A percentile compares a stretch with the other conserved stretches of the same genome.
Conservation (phyloP, 1,140 invertebrate genomes). For the Ostrea edulis region DNA sequence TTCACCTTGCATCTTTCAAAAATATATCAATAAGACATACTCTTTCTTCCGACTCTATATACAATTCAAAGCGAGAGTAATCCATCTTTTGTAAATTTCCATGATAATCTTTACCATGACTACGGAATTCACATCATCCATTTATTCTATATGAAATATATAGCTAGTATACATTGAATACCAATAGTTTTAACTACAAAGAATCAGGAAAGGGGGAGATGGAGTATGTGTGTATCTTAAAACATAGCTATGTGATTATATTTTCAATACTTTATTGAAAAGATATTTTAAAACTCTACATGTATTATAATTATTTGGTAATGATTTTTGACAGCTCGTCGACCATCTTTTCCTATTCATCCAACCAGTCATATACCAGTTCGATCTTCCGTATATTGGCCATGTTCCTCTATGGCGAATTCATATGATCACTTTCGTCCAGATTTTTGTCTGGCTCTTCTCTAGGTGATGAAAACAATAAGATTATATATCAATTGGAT, state of each 20-base stretch:
- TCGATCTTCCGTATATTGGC: conserved; percentile 82
- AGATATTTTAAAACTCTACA: neutral
- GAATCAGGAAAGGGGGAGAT: too few relatives aligned
- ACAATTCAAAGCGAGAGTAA: too few relatives aligned
- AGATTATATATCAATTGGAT: conserved; percentile 95
- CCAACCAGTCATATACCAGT: conserved; percentile 96
- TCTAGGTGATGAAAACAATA: conserved; percentile 98
- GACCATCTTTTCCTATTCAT: conserved; percentile 91
- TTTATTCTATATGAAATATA: conserved; percentile 98
- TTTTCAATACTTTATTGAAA: too few relatives aligned
- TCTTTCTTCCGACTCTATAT: too few relatives aligned
- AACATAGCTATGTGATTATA: conserved; percentile 97
- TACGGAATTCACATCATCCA: too few relatives aligned
- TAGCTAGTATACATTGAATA: too few relatives aligned
- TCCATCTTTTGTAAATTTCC: too few relatives aligned
- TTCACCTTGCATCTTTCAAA: too few relatives aligned
- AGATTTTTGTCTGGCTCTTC: conserved; percentile 92
- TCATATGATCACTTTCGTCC: conserved; percentile 96
- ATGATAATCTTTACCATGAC: too few relatives aligned
- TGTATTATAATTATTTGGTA: conserved; percentile 83
- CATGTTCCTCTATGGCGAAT: conserved; percentile 94
- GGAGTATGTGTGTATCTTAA: too few relatives aligned
- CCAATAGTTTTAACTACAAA: too few relatives aligned
- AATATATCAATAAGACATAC: too few relatives aligned
- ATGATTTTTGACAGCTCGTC: conserved; percentile 95